Conservation (phyloP, 2,888 invertebrate genomes). For the Drosophila yooni region DNA sequence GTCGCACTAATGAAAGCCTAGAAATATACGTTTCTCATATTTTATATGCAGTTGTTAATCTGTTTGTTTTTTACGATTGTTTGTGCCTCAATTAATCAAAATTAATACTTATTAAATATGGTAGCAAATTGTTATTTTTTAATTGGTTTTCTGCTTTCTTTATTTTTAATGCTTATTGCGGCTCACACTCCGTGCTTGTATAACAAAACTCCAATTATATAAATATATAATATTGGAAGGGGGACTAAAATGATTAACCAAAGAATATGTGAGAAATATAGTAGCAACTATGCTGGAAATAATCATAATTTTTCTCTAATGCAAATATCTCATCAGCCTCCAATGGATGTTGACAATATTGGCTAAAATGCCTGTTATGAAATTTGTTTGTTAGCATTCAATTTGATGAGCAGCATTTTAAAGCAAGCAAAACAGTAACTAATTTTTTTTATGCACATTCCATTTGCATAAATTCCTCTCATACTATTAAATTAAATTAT, state of each 20-base stretch:
- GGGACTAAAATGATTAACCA: neutral
- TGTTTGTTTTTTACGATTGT: neutral
- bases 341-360: too few species aligned
- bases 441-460: constrained; percentile 4
- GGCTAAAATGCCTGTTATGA: neutral
- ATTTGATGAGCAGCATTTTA: neutral
- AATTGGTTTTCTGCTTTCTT: neutral
- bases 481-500: constrained; percentile 29
- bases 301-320: neutral
- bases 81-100: neutral
- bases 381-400: neutral
- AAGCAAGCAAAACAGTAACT: neutral
- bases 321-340: neutral
- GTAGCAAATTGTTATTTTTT: neutral
- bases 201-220: too few species aligned
- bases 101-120: too few species aligned
- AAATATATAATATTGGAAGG: neutral
- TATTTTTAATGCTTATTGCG: neutral
- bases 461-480: constrained; percentile 19
- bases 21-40: neutral
- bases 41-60: neutral
- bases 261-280: neutral
- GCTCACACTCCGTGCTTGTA: neutral
- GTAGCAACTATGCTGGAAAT: neutral
- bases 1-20: neutral